Base-by-base conservation (phyloP, 1,140 invertebrate genomes). In the Ooceraea biroi region DNA sequence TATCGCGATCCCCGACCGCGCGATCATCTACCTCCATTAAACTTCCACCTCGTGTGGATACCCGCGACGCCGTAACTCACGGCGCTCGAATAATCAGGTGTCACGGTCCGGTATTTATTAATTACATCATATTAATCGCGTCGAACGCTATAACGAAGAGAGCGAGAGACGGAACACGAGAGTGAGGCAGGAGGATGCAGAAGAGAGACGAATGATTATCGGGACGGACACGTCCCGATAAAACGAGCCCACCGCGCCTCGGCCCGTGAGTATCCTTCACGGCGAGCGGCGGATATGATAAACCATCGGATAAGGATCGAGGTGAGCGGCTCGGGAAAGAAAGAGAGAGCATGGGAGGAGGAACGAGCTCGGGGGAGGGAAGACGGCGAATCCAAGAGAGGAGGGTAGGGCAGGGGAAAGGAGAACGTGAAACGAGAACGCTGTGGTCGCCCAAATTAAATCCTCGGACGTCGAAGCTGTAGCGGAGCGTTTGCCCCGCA, bases 301-400 rank as follows among this genome's bases (percentile, higher is more conserved):
- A 93, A 93, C 86, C 88, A 92, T 91, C 89, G 88, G 92, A 93
- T 93, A 93, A 93, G 89, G 86, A 93, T 93, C 91, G 85, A 84
- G 65, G 85, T 89, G 91, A 87, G 83, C 78, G 82, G 86, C 86
- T 77, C 85, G 85, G 36, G 77, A 77, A 69, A 52, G 63, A 78
- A 61, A 61, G 58, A 65, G 46, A 60, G 11, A 22, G n/a, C 17
- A 60, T 25, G 52, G 0, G 11, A 25, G 25, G 8, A 69, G 41
- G 27, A 5, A 27, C 36, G 25, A 36, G 41, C 50, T 71, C 17
- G 30, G 25, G 12, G 3, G 25, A 3, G 17, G 57, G 30, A 36
- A 36, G 36, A 36, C 36, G 36, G 36, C 36, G 36, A 36, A 36
- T 3, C 2, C 36, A 36, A 7, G 36, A 36, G 36, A 36, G 36